These are phyloP conservation scores for Cataglyphis cursor DNA, from an alignment of 2,888 invertebrate species.

Conservation along the genomic window DNA sequence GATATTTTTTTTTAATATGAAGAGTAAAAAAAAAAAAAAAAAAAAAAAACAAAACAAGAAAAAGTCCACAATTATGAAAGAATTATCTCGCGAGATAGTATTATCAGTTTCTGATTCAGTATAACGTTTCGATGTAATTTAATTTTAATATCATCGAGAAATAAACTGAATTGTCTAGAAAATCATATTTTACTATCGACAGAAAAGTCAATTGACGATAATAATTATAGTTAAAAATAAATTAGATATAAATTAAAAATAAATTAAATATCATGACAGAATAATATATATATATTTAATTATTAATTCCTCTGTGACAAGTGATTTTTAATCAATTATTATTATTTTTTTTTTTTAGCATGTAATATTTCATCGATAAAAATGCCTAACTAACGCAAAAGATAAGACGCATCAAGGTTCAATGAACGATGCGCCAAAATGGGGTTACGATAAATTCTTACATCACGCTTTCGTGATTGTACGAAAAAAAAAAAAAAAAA, in stretches of 20 bases:
- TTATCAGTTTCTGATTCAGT: background rate
- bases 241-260: too few relatives aligned
- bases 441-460: slow-evolving; percentile 68
- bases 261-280: background rate
- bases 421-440: slow-evolving; percentile 42
- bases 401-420: slow-evolving; percentile 22
- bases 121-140: background rate
- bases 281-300: background rate
- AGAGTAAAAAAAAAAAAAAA: background rate
- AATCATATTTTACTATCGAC: background rate
- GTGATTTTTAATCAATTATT: slow-evolving; percentile 1
- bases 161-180: background rate
- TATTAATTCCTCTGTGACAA: background rate
- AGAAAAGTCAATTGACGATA: background rate
- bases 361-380: background rate
- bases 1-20: background rate
- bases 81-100: background rate
- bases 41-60: background rate
- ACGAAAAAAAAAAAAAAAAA: slow-evolving; percentile 24
- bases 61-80: background rate
- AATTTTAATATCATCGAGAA: background rate
- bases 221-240: slow-evolving; percentile 4
- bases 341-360: background rate
- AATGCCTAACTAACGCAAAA: background rate
- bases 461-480: slow-evolving; percentile 31